Base-by-base conservation (phyloP, 2,797 vertebrate genomes). In the Garrulus glandarius region DNA sequence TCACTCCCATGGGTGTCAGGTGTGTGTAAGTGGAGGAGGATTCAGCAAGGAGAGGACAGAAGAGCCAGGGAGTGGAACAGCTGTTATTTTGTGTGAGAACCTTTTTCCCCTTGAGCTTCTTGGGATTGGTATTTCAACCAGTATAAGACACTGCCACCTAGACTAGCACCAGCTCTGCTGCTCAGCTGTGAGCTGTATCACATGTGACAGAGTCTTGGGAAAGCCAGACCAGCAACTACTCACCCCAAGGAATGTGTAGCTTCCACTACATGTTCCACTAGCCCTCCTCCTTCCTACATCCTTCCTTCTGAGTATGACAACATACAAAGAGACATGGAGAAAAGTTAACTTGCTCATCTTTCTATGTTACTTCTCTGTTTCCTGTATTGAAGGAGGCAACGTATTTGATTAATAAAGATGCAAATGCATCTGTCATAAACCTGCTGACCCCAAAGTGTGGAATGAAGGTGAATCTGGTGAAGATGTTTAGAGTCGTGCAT, bases 291-390 rank as follows among this genome's bases (percentile, higher is more conserved):
- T 77, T 70, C 65, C 47, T 43, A 5, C n/a, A 10, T 6, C 14
- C 18, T 47, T 75, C 61, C 36, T 78, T 6, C 55, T 53, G 10
- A 78, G 39, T 57, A 43, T 2, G 12, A 15, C 32, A 68, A 18
- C 39, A 36, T 11, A 61, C 32, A 47, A n/a, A 50, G 29, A 3
- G 2, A 70, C 1, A 3, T 1, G 1, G 18, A 46, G 34, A 78
- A 84, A 80, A 27, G 9, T 43, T 61, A n/a, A 29, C 24, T 61
- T 65, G 30, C 43, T 91, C 8, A 63, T 64, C 46, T 86, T 76
- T 71, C 32, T 56, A 13, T n/a, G 14, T 63, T 69, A 5, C 7
- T 87, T 84, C 32, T 83, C 49, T 63, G 26, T 44, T 81, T 88
- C 26, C 22, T 63, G 6, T 67, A 41, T 30, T 27, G 24, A 59